Percentiles rank a stretch among this genome's conserved stretches.
Evolutionary conservation across 2,113 vertebrate genomes (phyloP).

Genomic region (Asarcornis scutulata): DNA sequence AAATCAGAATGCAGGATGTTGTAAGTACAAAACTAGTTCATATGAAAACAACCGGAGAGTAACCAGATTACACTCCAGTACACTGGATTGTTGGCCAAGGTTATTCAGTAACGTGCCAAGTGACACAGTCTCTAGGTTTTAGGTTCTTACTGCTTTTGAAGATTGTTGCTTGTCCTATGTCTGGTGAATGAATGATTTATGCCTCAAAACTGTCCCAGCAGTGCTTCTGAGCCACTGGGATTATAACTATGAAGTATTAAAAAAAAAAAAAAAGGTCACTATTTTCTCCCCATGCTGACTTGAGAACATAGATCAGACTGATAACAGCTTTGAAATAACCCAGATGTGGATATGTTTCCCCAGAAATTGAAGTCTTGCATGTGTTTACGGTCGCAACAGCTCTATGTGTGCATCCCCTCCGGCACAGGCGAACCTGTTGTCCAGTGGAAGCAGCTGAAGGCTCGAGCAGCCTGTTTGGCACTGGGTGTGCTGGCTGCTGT

Average conservation of each 20-base stretch:
- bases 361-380: background rate
- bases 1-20: background rate
- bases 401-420: rapidly evolving
- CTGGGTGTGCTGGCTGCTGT: background rate
- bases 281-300: background rate
- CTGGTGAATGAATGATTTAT: background rate
- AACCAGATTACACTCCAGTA: background rate
- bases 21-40: background rate
- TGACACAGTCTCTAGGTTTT: background rate
- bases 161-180: background rate
- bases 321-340: background rate
- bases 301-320: background rate
- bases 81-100: background rate
- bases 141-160: background rate
- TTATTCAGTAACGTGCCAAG: background rate
- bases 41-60: background rate
- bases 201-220: background rate
- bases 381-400: background rate
- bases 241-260: background rate
- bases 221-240: background rate
- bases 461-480: background rate
- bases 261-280: background rate
- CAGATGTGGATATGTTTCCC: background rate
- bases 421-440: rapidly evolving
- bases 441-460: rapidly evolving